A percentile compares a stretch with the other conserved stretches of the same genome.
phyloP scores from a whole-genome alignment of 1,140 invertebrate genomes.

The Campoletis sonorensis region DNA sequence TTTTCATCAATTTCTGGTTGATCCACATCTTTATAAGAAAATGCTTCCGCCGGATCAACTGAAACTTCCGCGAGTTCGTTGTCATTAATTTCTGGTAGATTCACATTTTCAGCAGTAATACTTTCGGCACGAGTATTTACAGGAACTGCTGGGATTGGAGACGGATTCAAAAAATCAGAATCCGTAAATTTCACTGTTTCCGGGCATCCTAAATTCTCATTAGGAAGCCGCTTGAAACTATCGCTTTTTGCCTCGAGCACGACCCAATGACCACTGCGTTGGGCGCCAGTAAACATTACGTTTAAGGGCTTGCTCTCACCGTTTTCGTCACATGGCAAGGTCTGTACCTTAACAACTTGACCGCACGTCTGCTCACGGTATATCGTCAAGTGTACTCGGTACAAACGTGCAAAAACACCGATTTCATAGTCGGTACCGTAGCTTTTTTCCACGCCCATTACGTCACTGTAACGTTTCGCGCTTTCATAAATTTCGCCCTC shows the following conservation, averaged over 20 bases:
- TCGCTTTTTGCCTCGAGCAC: neutral
- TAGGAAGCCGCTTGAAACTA: too few relatives aligned
- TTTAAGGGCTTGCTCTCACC: neutral
- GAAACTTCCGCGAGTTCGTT: too few relatives aligned
- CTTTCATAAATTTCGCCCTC: neutral
- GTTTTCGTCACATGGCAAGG: neutral
- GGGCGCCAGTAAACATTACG: neutral
- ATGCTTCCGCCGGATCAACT: too few relatives aligned
- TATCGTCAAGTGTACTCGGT: neutral
- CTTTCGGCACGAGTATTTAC: too few relatives aligned
- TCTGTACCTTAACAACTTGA: neutral
- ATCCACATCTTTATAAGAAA: too few relatives aligned
- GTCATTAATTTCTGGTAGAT: too few relatives aligned
- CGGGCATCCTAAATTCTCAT: too few relatives aligned
- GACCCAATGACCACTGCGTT: neutral
- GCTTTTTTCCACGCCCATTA: neutral
- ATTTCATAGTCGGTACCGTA: neutral
- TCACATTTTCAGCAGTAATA: too few relatives aligned
- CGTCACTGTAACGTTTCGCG: neutral
- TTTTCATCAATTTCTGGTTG: too few relatives aligned
- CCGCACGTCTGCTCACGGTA: neutral
- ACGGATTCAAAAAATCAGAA: too few relatives aligned
- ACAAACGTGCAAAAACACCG: neutral
- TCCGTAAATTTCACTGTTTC: too few relatives aligned
- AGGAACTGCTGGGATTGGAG: too few relatives aligned